Evolutionary conservation across 23 tunicate species (phyloP).

Genomic region (Ascidia mentula): DNA sequence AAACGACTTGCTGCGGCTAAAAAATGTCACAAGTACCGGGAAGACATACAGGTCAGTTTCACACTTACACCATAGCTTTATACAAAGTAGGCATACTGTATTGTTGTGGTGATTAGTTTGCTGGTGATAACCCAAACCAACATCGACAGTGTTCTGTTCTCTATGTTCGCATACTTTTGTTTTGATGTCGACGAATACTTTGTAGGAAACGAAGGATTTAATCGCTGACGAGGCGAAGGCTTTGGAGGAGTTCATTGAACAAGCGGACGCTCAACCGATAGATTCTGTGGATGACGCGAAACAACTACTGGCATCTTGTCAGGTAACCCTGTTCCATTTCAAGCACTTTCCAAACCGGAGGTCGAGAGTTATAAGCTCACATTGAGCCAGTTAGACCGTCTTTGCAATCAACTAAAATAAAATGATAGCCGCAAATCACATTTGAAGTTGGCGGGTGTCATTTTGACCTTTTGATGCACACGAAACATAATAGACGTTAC

Average conservation of each 20-base stretch:
- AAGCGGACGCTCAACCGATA: background rate
- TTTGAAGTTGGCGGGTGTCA: no score
- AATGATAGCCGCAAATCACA: no score
- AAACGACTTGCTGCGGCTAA: slow-evolving; percentile 50
- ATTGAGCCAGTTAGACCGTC: no score
- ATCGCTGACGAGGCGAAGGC: slow-evolving; percentile 21
- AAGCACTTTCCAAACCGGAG: no score
- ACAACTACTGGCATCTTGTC: background rate
- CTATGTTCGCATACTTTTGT: background rate
- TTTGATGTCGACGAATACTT: no score
- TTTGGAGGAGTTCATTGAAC: background rate
- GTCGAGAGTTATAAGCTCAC: no score
- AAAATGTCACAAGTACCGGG: slow-evolving; percentile 61
- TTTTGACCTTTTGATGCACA: no score
- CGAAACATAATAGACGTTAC: no score
- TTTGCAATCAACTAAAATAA: no score
- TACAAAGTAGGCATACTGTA: background rate
- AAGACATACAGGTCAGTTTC: slow-evolving; percentile 45
- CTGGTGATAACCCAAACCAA: background rate
- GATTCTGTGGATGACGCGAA: slow-evolving; percentile 23
- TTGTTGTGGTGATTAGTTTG: background rate
- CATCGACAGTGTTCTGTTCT: background rate
- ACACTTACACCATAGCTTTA: background rate
- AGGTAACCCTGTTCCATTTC: no score
- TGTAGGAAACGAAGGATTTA: slow-evolving; percentile 27